Base-by-base conservation (phyloP, 2,888 invertebrate genomes). In the Phytoseiulus persimilis region DNA sequence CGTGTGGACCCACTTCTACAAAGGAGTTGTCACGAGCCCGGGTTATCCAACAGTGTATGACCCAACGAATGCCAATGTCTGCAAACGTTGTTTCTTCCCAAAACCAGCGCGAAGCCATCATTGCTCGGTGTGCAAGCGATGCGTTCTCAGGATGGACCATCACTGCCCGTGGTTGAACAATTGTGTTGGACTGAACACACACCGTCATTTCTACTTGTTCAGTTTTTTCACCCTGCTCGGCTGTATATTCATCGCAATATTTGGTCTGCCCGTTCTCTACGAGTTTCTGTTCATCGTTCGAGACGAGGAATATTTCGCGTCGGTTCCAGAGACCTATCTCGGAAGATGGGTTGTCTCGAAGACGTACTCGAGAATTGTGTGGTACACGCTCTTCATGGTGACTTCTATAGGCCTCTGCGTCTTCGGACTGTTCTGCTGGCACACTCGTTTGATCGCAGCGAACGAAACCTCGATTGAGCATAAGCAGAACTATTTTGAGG, bases 181-280 rank as follows among this genome's bases (percentile, higher is more conserved):
- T 31, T 87, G 87, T 33, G 87, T 87, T 14, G 87, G 87, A 31
- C 39, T 87, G 32, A 33, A 87, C 87, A 87, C 87, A 9, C 87
- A 87, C 23, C 87, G 87, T n/a, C 87, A 87, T 87, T 87, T 87
- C 87, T 87, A 87, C 87, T 39, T 87, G 45, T 87, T 87, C 39
- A 87, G 39, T 23, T 33, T 32, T 28, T 31, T 45, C 32, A 87
- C 87, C n/a, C 87, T 87, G 32, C 33, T 32, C 32, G 87, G 87
- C 87, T 32, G 87, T 32, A 33, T 87, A 87, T 87, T 87, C 87
- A 87, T 87, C 32, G 87, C 39, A 6, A 45, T 32, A 31, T 87
- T 87, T 39, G 87, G 87, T n/a, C 33, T 87, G 6, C 87, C 87
- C 0, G 87, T 87, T 14, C 39, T 87, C 32, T 87, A 32, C 87